A percentile compares a stretch with the other conserved stretches of the same genome.
phyloP scores from a whole-genome alignment of 2,113 vertebrate species.

The Tachysurus vachellii region DNA sequence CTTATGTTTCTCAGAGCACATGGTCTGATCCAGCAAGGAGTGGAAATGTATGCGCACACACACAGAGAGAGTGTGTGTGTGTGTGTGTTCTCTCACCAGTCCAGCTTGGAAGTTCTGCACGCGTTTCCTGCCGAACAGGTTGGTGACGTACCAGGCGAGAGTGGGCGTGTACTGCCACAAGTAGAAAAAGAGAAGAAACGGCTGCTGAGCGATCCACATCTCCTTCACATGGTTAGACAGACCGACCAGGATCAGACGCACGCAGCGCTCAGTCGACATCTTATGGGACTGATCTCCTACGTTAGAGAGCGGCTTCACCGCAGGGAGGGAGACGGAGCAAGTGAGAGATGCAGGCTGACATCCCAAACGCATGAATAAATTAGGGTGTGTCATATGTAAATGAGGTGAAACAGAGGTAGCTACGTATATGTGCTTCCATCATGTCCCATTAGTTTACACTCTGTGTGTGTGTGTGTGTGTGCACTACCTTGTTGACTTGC shows the following conservation, averaged over 20 bases:
- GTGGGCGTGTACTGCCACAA: conserved; percentile 89
- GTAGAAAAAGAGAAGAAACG: conserved; percentile 80
- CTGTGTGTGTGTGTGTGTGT: background rate
- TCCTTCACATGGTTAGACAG: conserved; percentile 84
- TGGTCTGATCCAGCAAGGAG: background rate
- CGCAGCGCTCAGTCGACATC: conserved; percentile 87
- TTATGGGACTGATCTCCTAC: conserved; percentile 79
- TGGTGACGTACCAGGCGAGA: conserved; percentile 78
- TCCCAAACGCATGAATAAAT: too few species aligned
- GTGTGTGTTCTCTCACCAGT: conserved; percentile 72
- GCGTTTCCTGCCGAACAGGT: conserved; percentile 75
- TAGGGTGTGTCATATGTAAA: background rate
- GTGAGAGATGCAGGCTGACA: too few species aligned
- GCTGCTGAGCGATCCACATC: conserved; percentile 88
- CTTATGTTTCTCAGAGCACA: background rate
- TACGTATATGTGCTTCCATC: background rate
- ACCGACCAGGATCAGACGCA: conserved; percentile 82
- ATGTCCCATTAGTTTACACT: background rate
- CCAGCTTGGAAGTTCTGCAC: conserved; percentile 89
- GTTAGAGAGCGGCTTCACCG: conserved; percentile 57
- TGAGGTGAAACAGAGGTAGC: background rate
- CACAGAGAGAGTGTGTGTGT: background rate
- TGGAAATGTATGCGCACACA: background rate
- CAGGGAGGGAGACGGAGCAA: background rate
- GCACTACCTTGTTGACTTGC: conserved; percentile 80